Conservation (phyloP, 2,113 vertebrate species). For the Coptodon rendalli region DNA sequence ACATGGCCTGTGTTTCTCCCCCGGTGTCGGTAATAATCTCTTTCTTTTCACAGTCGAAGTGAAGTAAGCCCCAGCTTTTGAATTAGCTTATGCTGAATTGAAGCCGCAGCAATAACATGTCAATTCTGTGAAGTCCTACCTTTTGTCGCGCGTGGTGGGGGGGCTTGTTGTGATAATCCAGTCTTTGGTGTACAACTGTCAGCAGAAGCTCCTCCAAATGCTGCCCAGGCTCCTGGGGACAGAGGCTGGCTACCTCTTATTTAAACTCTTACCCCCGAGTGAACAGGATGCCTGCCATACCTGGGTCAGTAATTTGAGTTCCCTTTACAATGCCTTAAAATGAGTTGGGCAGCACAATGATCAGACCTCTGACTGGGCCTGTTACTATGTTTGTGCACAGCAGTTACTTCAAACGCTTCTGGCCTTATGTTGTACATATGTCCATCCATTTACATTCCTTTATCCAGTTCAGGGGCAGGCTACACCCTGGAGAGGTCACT, state of each 20-base stretch:
- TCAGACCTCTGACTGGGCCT: conserved; percentile 2
- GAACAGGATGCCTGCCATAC: conserved; percentile 82
- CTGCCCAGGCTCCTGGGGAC: conserved; percentile 61
- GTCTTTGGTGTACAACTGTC: conserved; percentile 45
- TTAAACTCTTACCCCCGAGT: conserved; percentile 66
- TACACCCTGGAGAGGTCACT: neutral
- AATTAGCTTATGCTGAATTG: neutral
- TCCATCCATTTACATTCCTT: neutral
- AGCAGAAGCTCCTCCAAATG: conserved; percentile 39
- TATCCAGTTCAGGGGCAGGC: neutral
- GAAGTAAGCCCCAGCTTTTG: neutral
- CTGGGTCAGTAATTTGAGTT: conserved; percentile 79
- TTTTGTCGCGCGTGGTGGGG: conserved; percentile 2
- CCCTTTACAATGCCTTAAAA: conserved; percentile 74
- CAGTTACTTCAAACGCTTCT: neutral
- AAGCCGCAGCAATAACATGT: conserved; percentile 2
- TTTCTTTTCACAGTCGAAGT: neutral
- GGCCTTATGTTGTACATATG: neutral
- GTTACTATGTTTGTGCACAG: conserved; percentile 4
- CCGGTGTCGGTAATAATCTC: neutral
- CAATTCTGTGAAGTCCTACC: conserved; percentile 38
- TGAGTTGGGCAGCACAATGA: conserved; percentile 51
- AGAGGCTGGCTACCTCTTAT: conserved; percentile 75
- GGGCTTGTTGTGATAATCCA: conserved; percentile 49
- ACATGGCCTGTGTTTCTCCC: neutral